A percentile compares a stretch with the other conserved stretches of the same genome.
Conservation (phyloP, 2,113 vertebrate species). For the Caloenas nicobarica region DNA sequence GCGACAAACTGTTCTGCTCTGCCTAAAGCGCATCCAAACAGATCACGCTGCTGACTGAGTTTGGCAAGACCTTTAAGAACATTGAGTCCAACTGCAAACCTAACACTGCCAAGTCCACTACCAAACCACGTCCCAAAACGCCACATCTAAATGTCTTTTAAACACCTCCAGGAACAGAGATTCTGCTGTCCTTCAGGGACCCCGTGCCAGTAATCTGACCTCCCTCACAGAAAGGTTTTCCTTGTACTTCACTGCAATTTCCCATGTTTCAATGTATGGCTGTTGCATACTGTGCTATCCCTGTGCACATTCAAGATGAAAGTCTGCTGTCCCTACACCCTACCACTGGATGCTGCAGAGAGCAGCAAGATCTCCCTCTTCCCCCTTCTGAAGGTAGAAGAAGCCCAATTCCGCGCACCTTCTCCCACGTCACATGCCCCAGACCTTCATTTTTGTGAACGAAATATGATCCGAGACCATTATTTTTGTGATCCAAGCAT, state of each 20-base stretch:
- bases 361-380: background rate
- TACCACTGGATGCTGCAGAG: background rate
- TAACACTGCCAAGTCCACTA: no score
- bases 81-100: background rate
- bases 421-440: background rate
- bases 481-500: background rate
- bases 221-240: background rate
- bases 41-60: rapidly evolving
- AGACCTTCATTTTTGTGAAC: background rate
- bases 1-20: background rate
- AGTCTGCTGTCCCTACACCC: background rate
- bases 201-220: no score
- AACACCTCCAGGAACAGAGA: background rate
- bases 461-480: background rate
- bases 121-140: no score
- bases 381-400: background rate
- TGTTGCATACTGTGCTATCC: background rate
- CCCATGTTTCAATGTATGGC: background rate
- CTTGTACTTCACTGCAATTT: background rate
- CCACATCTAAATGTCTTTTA: no score
- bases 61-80: no score
- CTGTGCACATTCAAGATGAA: background rate
- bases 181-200: background rate
- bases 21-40: background rate
- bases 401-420: background rate